Evolutionary conservation across 2,113 vertebrate species (phyloP), one percentile per base, ranked within the genome.

Genomic region (Erythrocercus mccallii): DNA sequence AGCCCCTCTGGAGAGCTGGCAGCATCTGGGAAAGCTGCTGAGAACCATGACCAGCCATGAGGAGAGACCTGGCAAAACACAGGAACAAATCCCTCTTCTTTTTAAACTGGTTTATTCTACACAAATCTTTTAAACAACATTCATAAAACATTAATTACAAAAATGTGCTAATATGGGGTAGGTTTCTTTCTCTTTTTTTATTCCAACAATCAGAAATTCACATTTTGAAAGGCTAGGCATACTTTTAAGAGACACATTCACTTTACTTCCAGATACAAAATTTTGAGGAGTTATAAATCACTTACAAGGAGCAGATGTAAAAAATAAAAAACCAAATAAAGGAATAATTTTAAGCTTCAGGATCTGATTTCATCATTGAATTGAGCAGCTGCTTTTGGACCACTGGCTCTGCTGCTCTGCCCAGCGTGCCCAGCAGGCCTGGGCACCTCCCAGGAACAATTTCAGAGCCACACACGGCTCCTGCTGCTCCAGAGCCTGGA

Each of bases 81-180:
- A 50, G 37, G 45, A 72, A 73, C 5, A 1, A 35, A 31, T 10
- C 25, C 24, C 6, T 47, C 62, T 82, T 58, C 31, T 82, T 89
- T 94, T 85, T 44, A 64, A 82, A 74, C 35, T 35, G 65, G 62
- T 86, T 96, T 96, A 94, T 96, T 96, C 88, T 95, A 92, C 83
- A 73, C 72, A 38, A 47, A 48, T 87, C 68, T 62, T 91, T 77
- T 19, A 60, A 89, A 94, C 81, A 44, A 95, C 90, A 92, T 93
- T 94, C 81, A 87, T 70, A 85, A 93, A 95, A 94, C 92, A 94
- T 86, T 93, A 70, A 94, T 94, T 96, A 96, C 86, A 95, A 95
- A 97, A 95, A 69, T 90, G 92, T 66, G 72, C 80, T 88, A 84
- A 40, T 80, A 88, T 27, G 61, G 90, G 61, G 23, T 25, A 24